A percentile compares a stretch with the other conserved stretches of the same genome.
Conservation (phyloP, 2,797 vertebrate species). For the Crocodylus rhombifer region DNA sequence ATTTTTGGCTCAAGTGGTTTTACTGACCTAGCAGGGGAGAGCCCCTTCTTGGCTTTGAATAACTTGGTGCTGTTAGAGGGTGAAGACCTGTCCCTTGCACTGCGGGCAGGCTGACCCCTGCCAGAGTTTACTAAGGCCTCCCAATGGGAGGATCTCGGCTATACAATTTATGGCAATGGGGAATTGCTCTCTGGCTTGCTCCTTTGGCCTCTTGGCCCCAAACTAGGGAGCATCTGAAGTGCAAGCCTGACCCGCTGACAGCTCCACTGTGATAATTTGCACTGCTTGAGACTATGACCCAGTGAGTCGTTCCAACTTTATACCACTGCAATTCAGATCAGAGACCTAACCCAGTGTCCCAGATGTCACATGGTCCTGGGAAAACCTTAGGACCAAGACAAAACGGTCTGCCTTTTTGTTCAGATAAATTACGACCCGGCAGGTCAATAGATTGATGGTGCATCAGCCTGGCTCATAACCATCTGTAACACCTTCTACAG, state of each 20-base stretch:
- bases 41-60: too few species aligned
- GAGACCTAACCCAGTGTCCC: not conserved
- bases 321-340: accelerated
- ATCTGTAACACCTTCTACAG: not conserved
- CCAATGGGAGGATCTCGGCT: not conserved
- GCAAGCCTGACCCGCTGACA: not conserved
- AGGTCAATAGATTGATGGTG: not conserved
- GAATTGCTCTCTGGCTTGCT: not conserved
- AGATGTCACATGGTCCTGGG: not conserved
- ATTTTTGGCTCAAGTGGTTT: too few species aligned
- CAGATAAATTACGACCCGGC: not conserved
- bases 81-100: too few species aligned
- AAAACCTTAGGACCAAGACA: not conserved
- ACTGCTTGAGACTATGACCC: not conserved
- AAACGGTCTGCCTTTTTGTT: too few species aligned
- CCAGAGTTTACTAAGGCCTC: too few species aligned
- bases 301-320: not conserved
- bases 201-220: too few species aligned
- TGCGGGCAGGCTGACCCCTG: too few species aligned
- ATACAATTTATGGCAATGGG: not conserved
- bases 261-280: not conserved
- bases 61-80: too few species aligned
- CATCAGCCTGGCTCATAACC: not conserved
- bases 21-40: too few species aligned
- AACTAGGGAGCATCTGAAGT: too few species aligned